Evolutionary conservation across 2,113 vertebrate genomes (phyloP), one percentile per base, ranked within the genome.

Genomic region (Psilopsiagon aurifrons): DNA sequence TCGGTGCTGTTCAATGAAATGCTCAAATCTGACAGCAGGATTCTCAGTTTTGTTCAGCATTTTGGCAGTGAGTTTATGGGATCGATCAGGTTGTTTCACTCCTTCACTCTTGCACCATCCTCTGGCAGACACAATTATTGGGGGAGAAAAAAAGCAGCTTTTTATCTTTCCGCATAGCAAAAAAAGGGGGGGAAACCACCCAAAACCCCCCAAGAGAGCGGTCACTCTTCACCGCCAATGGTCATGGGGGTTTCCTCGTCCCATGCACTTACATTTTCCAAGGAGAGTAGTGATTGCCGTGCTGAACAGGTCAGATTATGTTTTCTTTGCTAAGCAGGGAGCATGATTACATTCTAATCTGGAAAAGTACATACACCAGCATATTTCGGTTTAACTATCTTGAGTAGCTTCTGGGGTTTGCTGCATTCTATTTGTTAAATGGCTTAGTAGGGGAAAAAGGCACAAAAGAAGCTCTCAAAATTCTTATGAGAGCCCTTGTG

Each of bases 291-390:
- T 37, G 41, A 70, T 71, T 22, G 6, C 35, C 1, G 1, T 71
- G 76, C 51, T 75, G 73, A 95, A 64, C 68, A 88, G 94, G 85
- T 88, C 9, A 15, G 64, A 44, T 71, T 35, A 44, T 43, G 31
- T 35, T 27, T 64, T 63, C 68, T 83, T 28, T 5, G 47, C 84
- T 73, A 39, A 95, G 70, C 87, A 88, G 67, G 44, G 41, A 94
- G 35, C 49, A 13, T 44, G 77, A 88, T 92, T 95, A 94, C n/a
- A 43, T 83, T 86, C 87, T 93, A 92, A 96, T 96, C 90, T 78
- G 51, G 46, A 60, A 86, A 90, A 90, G 54, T 2, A 77, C 55
- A 31, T 81, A 44, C 79, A 39, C 6, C 83, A 88, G 76, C 60
- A 29, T n/a, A 70, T 52, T 90, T 51, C 59, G 67, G 16, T 67